Percentiles rank a stretch among this genome's conserved stretches.
phyloP scores from a whole-genome alignment of 1,140 invertebrate genomes.

The Myzus persicae region DNA sequence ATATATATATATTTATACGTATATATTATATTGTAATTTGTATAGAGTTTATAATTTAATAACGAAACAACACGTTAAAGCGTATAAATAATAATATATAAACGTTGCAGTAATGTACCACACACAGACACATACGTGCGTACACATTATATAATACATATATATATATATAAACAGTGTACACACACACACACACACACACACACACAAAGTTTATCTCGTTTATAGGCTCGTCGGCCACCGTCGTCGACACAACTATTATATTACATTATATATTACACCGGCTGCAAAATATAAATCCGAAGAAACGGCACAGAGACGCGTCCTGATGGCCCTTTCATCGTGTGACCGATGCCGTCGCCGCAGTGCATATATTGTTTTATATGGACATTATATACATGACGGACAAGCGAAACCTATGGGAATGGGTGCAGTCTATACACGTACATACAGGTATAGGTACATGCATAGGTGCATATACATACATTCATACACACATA shows the following conservation, averaged over 20 bases:
- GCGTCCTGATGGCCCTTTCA: not conserved
- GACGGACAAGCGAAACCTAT: not conserved
- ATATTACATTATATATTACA: conserved; percentile 7
- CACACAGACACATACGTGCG: not conserved
- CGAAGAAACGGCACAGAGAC: not conserved
- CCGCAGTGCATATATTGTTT: not conserved
- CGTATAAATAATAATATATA: not conserved
- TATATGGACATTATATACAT: conserved; percentile 9
- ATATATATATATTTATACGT: no score
- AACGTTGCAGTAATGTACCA: conserved; percentile 9
- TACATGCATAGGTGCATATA: not conserved
- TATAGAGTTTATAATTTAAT: conserved; percentile 15
- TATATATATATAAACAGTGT: not conserved
- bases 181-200: not conserved
- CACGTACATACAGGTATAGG: no score
- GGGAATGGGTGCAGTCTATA: not conserved
- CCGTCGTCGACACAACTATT: not conserved
- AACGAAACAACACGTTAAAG: not conserved
- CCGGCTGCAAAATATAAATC: conserved; percentile 8
- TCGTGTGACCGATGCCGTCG: not conserved
- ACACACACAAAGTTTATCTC: not conserved
- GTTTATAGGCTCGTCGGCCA: not conserved
- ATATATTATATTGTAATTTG: not conserved
- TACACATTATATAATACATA: not conserved
- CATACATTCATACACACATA: not conserved